Evolutionary conservation across 23 tunicate genomes (phyloP).

Genomic region (Styela plicata): DNA sequence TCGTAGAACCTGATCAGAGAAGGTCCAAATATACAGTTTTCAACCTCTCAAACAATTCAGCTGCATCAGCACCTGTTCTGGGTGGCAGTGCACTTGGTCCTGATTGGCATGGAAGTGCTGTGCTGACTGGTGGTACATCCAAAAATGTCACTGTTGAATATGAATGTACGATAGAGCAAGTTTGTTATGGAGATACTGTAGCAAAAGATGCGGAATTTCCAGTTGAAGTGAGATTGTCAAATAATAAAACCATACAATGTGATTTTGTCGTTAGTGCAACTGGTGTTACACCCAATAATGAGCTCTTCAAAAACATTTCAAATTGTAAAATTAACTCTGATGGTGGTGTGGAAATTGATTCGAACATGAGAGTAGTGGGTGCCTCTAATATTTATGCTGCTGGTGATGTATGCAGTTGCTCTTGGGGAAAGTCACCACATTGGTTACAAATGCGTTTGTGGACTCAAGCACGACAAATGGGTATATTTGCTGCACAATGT

Average conservation of each 20-base stretch:
- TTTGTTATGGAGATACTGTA: slow-evolving; percentile 13
- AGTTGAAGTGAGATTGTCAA: slow-evolving; percentile 48
- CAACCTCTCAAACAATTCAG: slow-evolving; percentile 17
- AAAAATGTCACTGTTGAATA: slow-evolving; percentile 40
- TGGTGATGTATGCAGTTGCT: slow-evolving; percentile 80
- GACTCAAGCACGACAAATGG: slow-evolving; percentile 96
- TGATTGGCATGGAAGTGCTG: slow-evolving; percentile 70
- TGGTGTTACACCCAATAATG: slow-evolving; percentile 64
- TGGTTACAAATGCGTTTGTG: slow-evolving; percentile 91
- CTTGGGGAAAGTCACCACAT: slow-evolving; percentile 56
- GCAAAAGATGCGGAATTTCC: slow-evolving; percentile 47
- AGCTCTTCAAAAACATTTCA: slow-evolving; percentile 32
- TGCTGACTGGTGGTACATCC: slow-evolving; percentile 22
- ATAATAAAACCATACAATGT: slow-evolving; percentile 43
- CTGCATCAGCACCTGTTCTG: not conserved
- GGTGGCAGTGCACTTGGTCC: slow-evolving; percentile 88
- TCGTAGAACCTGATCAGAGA: slow-evolving; percentile 13
- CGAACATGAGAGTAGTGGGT: slow-evolving; percentile 73
- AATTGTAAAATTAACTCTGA: slow-evolving; percentile 19
- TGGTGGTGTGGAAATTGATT: slow-evolving; percentile 74
- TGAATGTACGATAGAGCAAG: slow-evolving; percentile 40
- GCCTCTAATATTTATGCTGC: slow-evolving; percentile 67
- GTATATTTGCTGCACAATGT: slow-evolving; percentile 75
- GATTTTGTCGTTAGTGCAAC: slow-evolving; percentile 90
- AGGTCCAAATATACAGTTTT: slow-evolving; percentile 28